Evolutionary conservation across 30 jellyfish, hydroid and myxozoan genomes (phyloP).

Genomic region (Hydra vulgaris): DNA sequence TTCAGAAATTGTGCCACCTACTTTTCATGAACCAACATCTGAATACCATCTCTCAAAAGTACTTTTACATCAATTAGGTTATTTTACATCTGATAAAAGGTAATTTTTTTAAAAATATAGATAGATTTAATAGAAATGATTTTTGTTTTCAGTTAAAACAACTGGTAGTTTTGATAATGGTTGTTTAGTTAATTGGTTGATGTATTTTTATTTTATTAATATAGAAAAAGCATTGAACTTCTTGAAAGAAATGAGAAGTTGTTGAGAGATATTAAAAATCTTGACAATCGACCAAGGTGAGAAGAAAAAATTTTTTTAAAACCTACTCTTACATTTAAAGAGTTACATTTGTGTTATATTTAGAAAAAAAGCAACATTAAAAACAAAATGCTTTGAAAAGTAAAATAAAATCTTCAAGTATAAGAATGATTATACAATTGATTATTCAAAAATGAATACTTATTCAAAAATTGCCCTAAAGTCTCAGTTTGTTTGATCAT

Average conservation of each 20-base stretch:
- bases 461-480: too few relatives aligned
- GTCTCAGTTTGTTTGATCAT: too few relatives aligned
- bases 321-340: neutral
- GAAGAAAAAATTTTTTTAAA: neutral
- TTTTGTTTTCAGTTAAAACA: neutral
- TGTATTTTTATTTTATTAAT: neutral
- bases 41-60: slow-evolving; percentile 63
- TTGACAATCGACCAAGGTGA: slow-evolving; percentile 86
- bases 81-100: slow-evolving; percentile 79
- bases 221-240: slow-evolving; percentile 59
- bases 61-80: slow-evolving; percentile 76
- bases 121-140: neutral
- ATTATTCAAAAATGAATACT: too few relatives aligned
- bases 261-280: slow-evolving; percentile 74
- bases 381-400: too few relatives aligned
- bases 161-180: neutral
- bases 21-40: slow-evolving; percentile 35
- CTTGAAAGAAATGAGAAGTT: slow-evolving; percentile 60
- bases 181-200: too few relatives aligned
- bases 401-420: too few relatives aligned
- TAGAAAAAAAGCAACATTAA: too few relatives aligned
- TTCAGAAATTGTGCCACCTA: slow-evolving; percentile 46
- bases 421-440: too few relatives aligned
- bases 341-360: too few relatives aligned
- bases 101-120: slow-evolving; percentile 9